Conservation (phyloP, 2,888 invertebrate species). For the Tenthredo mesomela region DNA sequence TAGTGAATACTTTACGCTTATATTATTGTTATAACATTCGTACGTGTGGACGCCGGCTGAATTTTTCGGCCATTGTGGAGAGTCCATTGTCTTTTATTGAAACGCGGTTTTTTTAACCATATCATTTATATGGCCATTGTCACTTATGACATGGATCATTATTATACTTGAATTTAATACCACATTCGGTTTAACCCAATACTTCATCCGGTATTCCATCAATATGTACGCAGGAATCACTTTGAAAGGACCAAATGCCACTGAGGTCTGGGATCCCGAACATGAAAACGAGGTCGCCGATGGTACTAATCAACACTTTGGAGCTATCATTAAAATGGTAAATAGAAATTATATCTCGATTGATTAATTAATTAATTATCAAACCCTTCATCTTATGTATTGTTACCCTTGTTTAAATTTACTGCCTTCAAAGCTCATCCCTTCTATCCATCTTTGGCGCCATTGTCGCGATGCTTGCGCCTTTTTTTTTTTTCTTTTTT, state of each 20-base stretch:
- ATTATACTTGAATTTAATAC: not conserved
- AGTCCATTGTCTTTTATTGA: conserved; percentile 52
- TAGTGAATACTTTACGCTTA: conserved; percentile 65
- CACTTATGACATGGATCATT: conserved; percentile 51
- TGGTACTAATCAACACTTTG: conserved; percentile 76
- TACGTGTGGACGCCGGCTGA: conserved; percentile 72
- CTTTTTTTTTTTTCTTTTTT: not conserved
- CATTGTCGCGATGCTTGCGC: conserved; percentile 44
- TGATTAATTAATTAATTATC: not conserved
- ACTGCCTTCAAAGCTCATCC: not conserved
- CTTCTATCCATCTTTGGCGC: conserved; percentile 45
- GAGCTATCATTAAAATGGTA: conserved; percentile 86
- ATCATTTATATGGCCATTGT: conserved; percentile 62
- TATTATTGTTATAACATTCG: conserved; percentile 65
- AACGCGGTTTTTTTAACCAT: not conserved
- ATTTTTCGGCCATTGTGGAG: conserved; percentile 75
- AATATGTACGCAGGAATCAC: conserved; percentile 83
- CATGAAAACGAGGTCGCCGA: conserved; percentile 83
- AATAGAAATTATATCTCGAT: conserved; percentile 53
- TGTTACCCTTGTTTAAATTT: not conserved
- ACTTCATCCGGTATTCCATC: conserved; percentile 15
- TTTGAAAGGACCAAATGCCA: conserved; percentile 86
- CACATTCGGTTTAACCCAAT: not conserved
- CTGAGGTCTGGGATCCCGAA: conserved; percentile 91
- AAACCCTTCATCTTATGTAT: not conserved